Evolutionary conservation across 2,797 vertebrate genomes (phyloP), one percentile per base, ranked within the genome.

Genomic region (Mus caroli): DNA sequence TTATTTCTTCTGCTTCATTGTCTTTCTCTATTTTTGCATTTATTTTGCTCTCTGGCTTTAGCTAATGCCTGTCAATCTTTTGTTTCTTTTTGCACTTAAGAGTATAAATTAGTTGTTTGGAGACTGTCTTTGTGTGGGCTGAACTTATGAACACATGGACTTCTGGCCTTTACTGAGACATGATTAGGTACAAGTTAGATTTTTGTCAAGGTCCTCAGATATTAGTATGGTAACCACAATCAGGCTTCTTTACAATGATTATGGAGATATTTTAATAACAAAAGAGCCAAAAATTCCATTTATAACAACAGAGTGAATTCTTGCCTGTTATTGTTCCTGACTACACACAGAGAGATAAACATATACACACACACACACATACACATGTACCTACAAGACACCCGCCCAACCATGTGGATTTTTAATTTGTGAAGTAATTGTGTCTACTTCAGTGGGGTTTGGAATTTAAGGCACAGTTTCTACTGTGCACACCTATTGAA

Each of bases 161-260:
- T 93, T 77, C 20, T 75, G 67, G 15, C 75, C 26, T 90, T 75
- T 60, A 11, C 46, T 76, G 60, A n/a, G 43, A n/a, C 10, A 28
- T 71, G 52, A 89, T 28, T 84, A 71, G 40, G 13, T 77, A 46
- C 75, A 90, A 52, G 34, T 77, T 83, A 87, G 20, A 12, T 80
- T 78, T 86, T 82, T 54, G 26, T 76, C 34, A 94, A 90, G 93
- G 50, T 58, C 67, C 73, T 43, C 67, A 71, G 76, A 46, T 76
- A n/a, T 82, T 54, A 56, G 7, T 62, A 15, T 86, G 43, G n/a
- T 73, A 43, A 34, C 90, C 26, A 73, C 28, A 87, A 31, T 50
- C 20, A 50, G 78, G 52, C 15, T 94, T 62, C 82, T 77, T 82
- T 62, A 89, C 43, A 73, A 50, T 54, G 56, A 52, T 60, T 50